phyloP scores from a whole-genome alignment of 2,888 invertebrate species.

The Margaritifera margaritifera region DNA sequence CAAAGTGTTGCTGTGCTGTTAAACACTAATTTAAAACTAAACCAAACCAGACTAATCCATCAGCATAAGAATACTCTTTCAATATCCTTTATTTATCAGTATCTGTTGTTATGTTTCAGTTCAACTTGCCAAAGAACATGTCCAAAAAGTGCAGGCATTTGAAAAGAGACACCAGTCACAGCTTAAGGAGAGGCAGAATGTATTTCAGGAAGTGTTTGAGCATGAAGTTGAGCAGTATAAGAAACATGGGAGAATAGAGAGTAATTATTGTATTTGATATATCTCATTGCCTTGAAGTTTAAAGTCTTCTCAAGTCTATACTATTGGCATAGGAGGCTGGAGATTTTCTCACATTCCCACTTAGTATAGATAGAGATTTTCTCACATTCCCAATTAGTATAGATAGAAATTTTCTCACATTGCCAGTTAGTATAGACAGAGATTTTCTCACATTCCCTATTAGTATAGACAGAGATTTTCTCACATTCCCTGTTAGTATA shows the following conservation, averaged over 20 bases:
- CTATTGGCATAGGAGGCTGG: background rate
- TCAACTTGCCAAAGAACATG: slow-evolving; percentile 52
- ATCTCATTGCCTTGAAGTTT: too few species aligned
- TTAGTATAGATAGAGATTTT: too few species aligned
- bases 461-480: too few species aligned
- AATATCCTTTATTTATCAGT: background rate
- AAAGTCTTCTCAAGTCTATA: background rate
- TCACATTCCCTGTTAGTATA: too few species aligned
- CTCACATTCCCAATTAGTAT: too few species aligned
- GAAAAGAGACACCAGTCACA: slow-evolving; percentile 41
- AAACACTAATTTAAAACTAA: too few species aligned
- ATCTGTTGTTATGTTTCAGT: slow-evolving; percentile 35
- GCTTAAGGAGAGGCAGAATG: slow-evolving; percentile 58
- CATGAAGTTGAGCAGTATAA: slow-evolving; percentile 59
- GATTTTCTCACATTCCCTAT: too few species aligned
- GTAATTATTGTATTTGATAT: slow-evolving; percentile 34
- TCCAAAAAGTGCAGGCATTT: slow-evolving; percentile 38
- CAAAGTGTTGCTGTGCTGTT: too few species aligned
- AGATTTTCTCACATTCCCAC: background rate
- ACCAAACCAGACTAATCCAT: too few species aligned
- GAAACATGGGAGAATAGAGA: slow-evolving; percentile 55
- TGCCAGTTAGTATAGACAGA: too few species aligned
- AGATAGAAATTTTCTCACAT: too few species aligned
- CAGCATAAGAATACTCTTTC: too few species aligned
- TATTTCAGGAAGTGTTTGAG: slow-evolving; percentile 58